These are phyloP conservation scores for Danionella dracula DNA, from an alignment of 2,797 vertebrate species.

Conservation along the genomic window DNA sequence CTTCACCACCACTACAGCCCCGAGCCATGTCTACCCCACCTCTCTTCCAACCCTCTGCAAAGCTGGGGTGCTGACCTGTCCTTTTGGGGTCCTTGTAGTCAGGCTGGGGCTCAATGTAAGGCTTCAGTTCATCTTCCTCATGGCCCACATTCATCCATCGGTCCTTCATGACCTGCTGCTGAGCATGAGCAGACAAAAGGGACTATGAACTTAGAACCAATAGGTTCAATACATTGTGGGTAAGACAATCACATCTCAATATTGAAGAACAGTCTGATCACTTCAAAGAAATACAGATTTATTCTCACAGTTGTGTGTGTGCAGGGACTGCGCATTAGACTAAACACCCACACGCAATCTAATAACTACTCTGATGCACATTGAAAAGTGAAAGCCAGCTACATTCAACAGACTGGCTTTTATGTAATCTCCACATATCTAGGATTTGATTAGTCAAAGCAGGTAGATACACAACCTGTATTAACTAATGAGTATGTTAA, in stretches of 20 bases:
- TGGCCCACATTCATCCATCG: conserved; percentile 83
- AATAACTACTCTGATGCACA: background rate
- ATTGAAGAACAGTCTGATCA: background rate
- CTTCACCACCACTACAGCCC: conserved; percentile 2
- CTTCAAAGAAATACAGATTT: background rate
- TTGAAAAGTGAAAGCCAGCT: background rate
- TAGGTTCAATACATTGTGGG: too few species aligned
- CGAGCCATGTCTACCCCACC: conserved; percentile 41
- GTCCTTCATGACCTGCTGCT: conserved; percentile 82
- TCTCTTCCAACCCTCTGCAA: conserved; percentile 42
- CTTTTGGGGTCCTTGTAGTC: conserved; percentile 79
- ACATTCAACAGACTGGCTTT: background rate
- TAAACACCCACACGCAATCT: background rate
- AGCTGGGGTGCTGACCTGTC: conserved; percentile 66
- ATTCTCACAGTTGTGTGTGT: background rate
- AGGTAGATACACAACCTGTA: too few species aligned
- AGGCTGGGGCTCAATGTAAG: conserved; percentile 75
- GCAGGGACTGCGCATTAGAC: background rate
- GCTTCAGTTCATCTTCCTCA: conserved; percentile 77
- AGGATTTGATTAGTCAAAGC: background rate
- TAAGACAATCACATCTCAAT: too few species aligned
- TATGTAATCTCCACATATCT: background rate
- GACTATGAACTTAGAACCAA: background rate
- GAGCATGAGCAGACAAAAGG: conserved; percentile 4
- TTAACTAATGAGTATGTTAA: too few species aligned